A percentile compares a stretch with the other conserved stretches of the same genome.
phyloP scores from a whole-genome alignment of 2,113 vertebrate genomes.

The Zonotrichia leucophrys region DNA sequence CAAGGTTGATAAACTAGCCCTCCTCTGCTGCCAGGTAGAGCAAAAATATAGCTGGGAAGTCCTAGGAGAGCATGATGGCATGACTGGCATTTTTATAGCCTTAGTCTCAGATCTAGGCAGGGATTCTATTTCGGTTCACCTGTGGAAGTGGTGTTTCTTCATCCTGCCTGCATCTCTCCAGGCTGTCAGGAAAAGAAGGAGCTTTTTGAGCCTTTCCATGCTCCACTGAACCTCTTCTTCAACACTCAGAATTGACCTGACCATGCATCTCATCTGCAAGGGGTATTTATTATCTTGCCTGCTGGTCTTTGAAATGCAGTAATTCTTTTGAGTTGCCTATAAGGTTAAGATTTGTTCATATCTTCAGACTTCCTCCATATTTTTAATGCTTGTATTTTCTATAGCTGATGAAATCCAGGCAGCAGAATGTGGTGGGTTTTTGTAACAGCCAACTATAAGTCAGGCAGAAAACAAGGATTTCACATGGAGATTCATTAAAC shows the following conservation, averaged over 20 bases:
- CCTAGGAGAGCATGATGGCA: not conserved
- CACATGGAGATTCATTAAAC: constrained; percentile 18
- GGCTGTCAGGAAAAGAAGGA: not conserved
- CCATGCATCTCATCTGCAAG: not conserved
- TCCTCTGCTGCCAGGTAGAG: not conserved
- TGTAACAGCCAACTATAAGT: not conserved
- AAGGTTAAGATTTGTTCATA: not conserved
- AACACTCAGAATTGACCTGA: not conserved
- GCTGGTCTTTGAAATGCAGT: not conserved
- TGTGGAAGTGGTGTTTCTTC: not conserved
- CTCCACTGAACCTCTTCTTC: not conserved
- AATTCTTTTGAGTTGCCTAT: not conserved
- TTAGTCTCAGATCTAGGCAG: not conserved
- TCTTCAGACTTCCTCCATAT: not conserved
- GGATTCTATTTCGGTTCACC: not conserved
- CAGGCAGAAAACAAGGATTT: constrained; percentile 36
- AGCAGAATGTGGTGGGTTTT: not conserved
- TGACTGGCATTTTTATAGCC: not conserved
- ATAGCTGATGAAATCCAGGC: not conserved
- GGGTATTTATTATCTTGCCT: not conserved
- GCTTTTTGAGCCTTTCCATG: not conserved
- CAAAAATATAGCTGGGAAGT: not conserved
- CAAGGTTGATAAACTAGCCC: not conserved
- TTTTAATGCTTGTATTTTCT: not conserved
- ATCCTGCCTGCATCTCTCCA: not conserved